Evolutionary conservation across 1,140 invertebrate genomes (phyloP).

Genomic region (Lepidotrigona ventralis): DNA sequence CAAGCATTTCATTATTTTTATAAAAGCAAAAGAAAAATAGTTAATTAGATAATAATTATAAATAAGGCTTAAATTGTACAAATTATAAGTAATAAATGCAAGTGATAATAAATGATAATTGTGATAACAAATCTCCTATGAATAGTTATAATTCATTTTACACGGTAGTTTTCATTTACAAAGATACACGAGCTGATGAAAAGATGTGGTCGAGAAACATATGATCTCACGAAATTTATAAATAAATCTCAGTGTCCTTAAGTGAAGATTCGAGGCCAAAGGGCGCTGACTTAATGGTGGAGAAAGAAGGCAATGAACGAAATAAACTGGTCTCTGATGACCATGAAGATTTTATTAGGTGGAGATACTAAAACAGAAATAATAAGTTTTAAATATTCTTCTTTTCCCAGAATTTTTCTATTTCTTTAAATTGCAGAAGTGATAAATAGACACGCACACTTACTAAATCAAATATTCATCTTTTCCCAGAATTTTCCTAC

Average conservation of each 20-base stretch:
- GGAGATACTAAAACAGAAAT: neutral
- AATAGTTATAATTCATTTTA: neutral
- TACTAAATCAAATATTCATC: neutral
- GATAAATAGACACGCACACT: neutral
- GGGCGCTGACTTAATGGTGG: neutral
- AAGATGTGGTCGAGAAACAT: accelerated
- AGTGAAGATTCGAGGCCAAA: neutral
- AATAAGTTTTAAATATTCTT: neutral
- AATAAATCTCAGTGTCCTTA: neutral
- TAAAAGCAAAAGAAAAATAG: neutral
- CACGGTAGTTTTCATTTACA: neutral
- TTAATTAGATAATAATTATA: too few relatives aligned
- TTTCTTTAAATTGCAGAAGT: neutral
- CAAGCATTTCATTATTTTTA: neutral
- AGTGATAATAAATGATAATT: too few relatives aligned
- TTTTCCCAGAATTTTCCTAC: neutral
- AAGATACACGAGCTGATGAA: neutral
- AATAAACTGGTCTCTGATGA: accelerated
- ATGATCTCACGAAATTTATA: neutral
- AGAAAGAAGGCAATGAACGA: neutral
- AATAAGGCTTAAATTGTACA: too few relatives aligned
- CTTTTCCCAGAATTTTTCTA: neutral
- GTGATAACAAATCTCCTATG: neutral
- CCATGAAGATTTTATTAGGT: neutral
- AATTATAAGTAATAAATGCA: too few relatives aligned